phyloP scores from a whole-genome alignment of 2,113 vertebrate species.

The Laticauda colubrina region DNA sequence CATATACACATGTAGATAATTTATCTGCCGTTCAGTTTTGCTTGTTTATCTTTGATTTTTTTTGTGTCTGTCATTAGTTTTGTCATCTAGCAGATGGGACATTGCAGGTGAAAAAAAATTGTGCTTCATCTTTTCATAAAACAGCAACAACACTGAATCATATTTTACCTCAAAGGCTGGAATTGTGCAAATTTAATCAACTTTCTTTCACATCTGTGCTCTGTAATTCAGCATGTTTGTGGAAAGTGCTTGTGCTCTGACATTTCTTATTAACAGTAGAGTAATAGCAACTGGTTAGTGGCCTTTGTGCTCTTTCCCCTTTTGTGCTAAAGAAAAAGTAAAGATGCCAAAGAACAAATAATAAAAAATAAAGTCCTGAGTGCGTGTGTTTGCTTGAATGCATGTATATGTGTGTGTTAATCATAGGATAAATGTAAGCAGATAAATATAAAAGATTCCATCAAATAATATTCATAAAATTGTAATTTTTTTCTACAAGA shows the following conservation, averaged over 20 bases:
- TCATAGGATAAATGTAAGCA: background rate
- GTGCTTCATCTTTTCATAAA: conserved; percentile 23
- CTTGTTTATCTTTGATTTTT: conserved; percentile 42
- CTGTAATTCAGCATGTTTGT: conserved; percentile 40
- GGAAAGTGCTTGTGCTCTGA: conserved; percentile 46
- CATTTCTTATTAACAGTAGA: conserved; percentile 55
- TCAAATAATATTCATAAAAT: background rate
- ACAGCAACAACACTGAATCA: conserved; percentile 21
- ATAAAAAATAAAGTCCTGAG: conserved; percentile 26
- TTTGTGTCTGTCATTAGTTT: conserved; percentile 49
- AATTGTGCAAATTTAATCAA: conserved; percentile 60
- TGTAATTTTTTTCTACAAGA: background rate
- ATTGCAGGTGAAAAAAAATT: conserved; percentile 30
- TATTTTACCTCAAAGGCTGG: conserved; percentile 46
- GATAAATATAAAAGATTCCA: background rate
- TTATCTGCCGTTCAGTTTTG: conserved; percentile 23
- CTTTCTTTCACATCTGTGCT: conserved; percentile 58
- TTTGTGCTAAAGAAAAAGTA: conserved; percentile 41
- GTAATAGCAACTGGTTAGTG: conserved; percentile 45
- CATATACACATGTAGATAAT: background rate
- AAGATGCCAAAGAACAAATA: conserved; percentile 32
- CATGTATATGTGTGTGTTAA: background rate
- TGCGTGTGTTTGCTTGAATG: background rate
- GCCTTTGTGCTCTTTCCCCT: background rate
- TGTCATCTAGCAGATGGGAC: conserved; percentile 47